Percentiles rank a stretch among this genome's conserved stretches.
Evolutionary conservation across 2,797 vertebrate species (phyloP).

Genomic region (Semotilus atromaculatus): DNA sequence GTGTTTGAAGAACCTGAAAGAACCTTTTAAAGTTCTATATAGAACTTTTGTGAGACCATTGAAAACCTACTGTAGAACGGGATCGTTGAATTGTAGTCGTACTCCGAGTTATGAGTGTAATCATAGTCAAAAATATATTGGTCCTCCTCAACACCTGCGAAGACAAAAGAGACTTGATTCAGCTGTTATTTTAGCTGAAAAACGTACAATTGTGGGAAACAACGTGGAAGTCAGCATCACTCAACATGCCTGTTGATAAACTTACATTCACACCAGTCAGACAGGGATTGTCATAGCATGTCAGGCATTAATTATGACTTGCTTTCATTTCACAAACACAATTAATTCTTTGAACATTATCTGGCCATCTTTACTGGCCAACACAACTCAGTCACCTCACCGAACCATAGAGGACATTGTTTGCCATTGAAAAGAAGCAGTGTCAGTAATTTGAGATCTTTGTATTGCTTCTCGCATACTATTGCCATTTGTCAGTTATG

Average conservation of each 20-base stretch:
- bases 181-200: not conserved
- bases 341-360: slow-evolving; percentile 38
- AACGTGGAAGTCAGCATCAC: not conserved
- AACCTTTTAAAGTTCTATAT: not conserved
- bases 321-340: slow-evolving; percentile 18
- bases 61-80: slow-evolving; percentile 74
- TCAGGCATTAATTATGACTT: slow-evolving; percentile 14
- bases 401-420: slow-evolving; percentile 26
- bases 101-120: slow-evolving; percentile 61
- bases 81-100: slow-evolving; percentile 72
- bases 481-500: slow-evolving; percentile 47
- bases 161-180: slow-evolving; percentile 26
- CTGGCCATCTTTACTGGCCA: slow-evolving; percentile 34
- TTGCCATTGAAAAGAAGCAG: slow-evolving; percentile 20
- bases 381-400: slow-evolving; percentile 29
- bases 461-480: slow-evolving; percentile 39
- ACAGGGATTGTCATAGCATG: not conserved
- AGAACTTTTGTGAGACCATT: not conserved
- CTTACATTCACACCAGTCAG: slow-evolving; percentile 3
- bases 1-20: not conserved
- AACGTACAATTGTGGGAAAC: not conserved
- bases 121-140: slow-evolving; percentile 48
- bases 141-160: slow-evolving; percentile 23
- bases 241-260: not conserved
- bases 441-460: slow-evolving; percentile 51